A percentile compares a stretch with the other conserved stretches of the same genome.
Conservation (phyloP, 2,797 vertebrate genomes). For the Xiphorhynchus erythropygius region DNA sequence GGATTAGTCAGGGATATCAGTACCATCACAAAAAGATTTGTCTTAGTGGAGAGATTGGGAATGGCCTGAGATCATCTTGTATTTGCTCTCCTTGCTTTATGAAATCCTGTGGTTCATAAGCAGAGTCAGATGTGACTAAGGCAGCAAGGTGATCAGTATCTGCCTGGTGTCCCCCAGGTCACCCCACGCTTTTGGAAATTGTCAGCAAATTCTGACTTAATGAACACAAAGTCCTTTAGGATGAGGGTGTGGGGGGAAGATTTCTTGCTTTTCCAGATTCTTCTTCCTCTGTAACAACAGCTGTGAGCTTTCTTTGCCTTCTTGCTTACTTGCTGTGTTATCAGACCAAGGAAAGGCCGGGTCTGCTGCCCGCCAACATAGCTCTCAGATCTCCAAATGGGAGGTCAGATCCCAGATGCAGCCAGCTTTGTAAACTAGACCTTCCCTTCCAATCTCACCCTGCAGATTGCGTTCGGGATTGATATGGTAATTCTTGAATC, state of each 20-base stretch:
- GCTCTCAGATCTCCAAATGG: background rate
- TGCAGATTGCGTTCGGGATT: background rate
- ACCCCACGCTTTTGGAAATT: background rate
- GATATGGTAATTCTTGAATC: background rate
- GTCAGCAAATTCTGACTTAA: background rate
- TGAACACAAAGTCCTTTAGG: background rate
- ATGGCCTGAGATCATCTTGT: background rate
- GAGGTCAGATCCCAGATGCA: background rate
- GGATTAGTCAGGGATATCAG: background rate
- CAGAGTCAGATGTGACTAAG: background rate
- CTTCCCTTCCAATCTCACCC: background rate
- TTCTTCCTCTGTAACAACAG: background rate
- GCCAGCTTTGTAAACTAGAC: background rate
- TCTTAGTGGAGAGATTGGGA: background rate
- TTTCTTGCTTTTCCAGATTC: conserved; percentile 45
- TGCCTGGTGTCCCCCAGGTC: background rate
- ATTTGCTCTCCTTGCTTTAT: background rate
- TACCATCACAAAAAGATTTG: background rate
- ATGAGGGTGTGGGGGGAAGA: background rate
- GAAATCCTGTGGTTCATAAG: background rate
- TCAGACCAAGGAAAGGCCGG: background rate
- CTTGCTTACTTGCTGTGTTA: background rate
- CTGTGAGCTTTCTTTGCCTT: conserved; percentile 9
- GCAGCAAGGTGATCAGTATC: background rate
- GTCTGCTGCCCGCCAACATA: background rate